Evolutionary conservation across 2,888 invertebrate species (phyloP), one percentile per base, ranked within the genome.

Genomic region (Cantharis nigra): DNA sequence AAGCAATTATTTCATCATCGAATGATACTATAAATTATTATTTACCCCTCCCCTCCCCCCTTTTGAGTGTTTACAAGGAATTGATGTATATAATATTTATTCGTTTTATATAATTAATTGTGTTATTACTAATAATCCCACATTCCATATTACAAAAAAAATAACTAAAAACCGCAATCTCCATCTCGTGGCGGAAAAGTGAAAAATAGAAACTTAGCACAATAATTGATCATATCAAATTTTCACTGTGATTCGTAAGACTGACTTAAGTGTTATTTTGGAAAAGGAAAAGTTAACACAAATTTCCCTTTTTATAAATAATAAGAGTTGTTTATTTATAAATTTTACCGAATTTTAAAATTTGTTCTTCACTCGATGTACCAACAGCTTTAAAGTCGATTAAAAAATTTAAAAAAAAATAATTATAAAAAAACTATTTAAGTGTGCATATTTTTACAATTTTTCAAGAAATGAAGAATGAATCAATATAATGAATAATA

Each of bases 211-310:
- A 87, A 88, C 88, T 85, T 87, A 89, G 89, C 89, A 89, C 89
- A 89, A 89, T 89, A 89, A 89, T 88, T 89, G 87, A 88, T 89
- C 89, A 90, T 90, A 90, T 90, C 90, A 90, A 90, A 89, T 90
- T 89, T 89, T 90, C 88, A 89, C 90, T 90, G 90, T 90, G 90
- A 90, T 90, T 89, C 87, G 88, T 87, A 90, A 90, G 90, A 90
- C 90, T 90, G 90, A 90, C 87, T 88, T 88, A 88, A 88, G 87
- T 86, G 88, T 88, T 88, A 88, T 88, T 89, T 88, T 88, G 87
- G 87, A 87, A 87, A 85, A 87, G 76, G 74, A 78, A 85, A 86
- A 85, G 85, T 85, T 85, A 85, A 86, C 85, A 82, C 79, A 77
- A 76, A 76, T 77, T 77, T 81, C 84, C 82, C 82, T 83, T 80